These are phyloP conservation scores for Lottia gigantea DNA, from an alignment of 2,888 invertebrate species.

Conservation along the genomic window DNA sequence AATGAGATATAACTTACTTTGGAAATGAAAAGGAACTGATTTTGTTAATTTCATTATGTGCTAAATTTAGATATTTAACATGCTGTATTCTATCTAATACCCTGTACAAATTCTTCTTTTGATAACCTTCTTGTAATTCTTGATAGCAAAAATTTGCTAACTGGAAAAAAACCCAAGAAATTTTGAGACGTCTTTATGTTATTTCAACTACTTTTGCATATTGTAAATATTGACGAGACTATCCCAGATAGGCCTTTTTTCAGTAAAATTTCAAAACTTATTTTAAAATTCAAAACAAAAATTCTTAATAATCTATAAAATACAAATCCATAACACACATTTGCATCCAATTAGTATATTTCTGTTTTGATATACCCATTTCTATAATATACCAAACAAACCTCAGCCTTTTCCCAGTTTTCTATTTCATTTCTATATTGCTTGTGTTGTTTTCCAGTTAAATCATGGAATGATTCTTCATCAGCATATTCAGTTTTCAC, in stretches of 20 bases:
- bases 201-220: too few species aligned
- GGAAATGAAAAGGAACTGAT: conserved; percentile 47
- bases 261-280: too few species aligned
- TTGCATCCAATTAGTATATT: too few species aligned
- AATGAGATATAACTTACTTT: conserved; percentile 36
- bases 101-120: conserved; percentile 48
- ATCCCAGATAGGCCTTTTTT: too few species aligned
- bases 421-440: conserved; percentile 50
- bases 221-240: too few species aligned
- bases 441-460: conserved; percentile 39
- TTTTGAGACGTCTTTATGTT: too few species aligned
- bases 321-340: too few species aligned
- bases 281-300: too few species aligned
- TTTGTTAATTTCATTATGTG: conserved; percentile 47
- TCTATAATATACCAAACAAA: too few species aligned
- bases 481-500: not conserved
- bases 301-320: too few species aligned
- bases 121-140: conserved; percentile 54
- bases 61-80: conserved; percentile 50
- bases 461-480: conserved; percentile 34
- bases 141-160: conserved; percentile 55
- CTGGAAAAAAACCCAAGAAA: conserved; percentile 32
- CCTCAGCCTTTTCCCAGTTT: conserved; percentile 56
- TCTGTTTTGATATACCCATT: too few species aligned
- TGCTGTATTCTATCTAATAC: conserved; percentile 47